These are phyloP conservation scores for Salmo trutta DNA, from an alignment of 2,797 vertebrate genomes.

Conservation along the genomic window DNA sequence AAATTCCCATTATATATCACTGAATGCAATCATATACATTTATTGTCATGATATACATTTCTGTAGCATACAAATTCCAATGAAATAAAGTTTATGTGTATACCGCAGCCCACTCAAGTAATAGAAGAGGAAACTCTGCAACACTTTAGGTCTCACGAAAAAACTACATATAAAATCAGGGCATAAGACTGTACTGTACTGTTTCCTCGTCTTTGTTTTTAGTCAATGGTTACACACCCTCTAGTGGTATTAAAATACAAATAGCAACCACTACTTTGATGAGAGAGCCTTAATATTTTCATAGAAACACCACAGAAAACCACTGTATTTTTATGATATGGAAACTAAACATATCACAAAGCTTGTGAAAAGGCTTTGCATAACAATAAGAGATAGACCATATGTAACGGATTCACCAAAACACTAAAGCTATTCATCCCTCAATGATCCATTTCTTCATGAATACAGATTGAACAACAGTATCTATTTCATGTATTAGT, in stretches of 20 bases:
- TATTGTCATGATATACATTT: neutral
- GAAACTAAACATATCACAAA: neutral
- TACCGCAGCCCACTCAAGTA: neutral
- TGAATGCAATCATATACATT: neutral
- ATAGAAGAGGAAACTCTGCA: neutral
- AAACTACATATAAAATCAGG: neutral
- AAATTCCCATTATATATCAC: neutral
- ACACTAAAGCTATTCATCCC: neutral
- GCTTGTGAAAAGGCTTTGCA: neutral
- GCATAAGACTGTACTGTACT: neutral
- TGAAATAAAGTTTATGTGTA: neutral
- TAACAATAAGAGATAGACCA: neutral
- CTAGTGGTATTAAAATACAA: constrained; percentile 57
- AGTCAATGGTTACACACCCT: constrained; percentile 63
- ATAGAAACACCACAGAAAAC: neutral
- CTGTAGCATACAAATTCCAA: neutral
- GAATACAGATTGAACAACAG: neutral
- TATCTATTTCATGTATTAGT: neutral
- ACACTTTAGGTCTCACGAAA: neutral
- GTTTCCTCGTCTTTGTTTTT: constrained; percentile 30
- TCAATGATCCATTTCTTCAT: neutral
- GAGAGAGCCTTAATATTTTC: no score
- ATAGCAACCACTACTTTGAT: neutral
- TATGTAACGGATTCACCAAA: neutral
- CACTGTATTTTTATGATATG: no score